Conservation (phyloP, 2,797 vertebrate genomes). For the Allobates femoralis region DNA sequence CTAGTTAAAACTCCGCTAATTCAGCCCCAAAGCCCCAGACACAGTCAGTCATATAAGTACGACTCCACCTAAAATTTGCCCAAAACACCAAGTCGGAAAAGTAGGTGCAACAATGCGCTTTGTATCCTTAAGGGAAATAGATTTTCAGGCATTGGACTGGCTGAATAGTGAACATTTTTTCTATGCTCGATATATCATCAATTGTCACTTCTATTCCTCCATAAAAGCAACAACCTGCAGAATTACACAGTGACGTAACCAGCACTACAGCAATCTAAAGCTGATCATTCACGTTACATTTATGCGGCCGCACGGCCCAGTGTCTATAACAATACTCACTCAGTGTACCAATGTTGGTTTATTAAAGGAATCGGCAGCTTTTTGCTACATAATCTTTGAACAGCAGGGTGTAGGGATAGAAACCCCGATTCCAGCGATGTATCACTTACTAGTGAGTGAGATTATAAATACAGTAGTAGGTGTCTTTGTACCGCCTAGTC, state of each 20-base stretch:
- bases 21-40: background rate
- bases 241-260: no score
- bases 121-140: background rate
- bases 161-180: background rate
- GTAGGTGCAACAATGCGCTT: background rate
- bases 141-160: background rate
- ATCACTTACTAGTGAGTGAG: no score
- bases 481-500: no score
- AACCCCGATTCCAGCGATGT: no score
- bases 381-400: no score
- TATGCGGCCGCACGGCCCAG: no score
- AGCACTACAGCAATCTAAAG: background rate
- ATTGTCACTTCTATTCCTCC: background rate
- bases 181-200: background rate
- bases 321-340: no score
- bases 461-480: no score
- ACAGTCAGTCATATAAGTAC: background rate
- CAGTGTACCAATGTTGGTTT: no score
- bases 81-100: background rate
- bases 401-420: no score
- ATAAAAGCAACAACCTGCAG: background rate
- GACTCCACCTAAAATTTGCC: background rate
- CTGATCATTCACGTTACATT: background rate
- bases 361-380: no score
- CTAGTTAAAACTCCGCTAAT: background rate